Conservation (phyloP, 2,888 invertebrate genomes). For the Drosophila dives region DNA sequence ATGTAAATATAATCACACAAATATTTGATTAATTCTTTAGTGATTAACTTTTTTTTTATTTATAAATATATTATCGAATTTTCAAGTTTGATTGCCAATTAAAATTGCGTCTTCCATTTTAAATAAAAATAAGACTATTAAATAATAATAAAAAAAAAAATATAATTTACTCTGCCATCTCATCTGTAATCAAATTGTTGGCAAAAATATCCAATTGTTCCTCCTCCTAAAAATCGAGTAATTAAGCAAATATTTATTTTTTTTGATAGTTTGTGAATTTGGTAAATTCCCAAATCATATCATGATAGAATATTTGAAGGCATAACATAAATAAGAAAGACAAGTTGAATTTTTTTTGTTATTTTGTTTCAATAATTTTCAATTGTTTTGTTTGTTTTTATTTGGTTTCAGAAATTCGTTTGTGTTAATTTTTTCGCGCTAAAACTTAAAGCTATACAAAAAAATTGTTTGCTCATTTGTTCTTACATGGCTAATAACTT, state of each 20-base stretch:
- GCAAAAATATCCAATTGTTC: background rate
- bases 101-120: background rate
- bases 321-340: background rate
- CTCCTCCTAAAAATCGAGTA: background rate
- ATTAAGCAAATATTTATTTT: background rate
- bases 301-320: background rate
- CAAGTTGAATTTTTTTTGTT: constrained; percentile 18
- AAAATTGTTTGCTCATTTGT: constrained; percentile 57
- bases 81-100: background rate
- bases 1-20: too few species aligned
- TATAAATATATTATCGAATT: background rate
- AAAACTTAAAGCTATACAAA: constrained; percentile 78
- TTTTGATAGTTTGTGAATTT: background rate
- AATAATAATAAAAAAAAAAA: background rate
- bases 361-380: constrained; percentile 59
- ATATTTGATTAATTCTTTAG: too few species aligned
- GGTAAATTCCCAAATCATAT: background rate
- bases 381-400: constrained; percentile 59
- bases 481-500: constrained; percentile 74
- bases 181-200: background rate
- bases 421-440: constrained; percentile 73
- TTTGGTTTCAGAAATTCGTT: constrained; percentile 80
- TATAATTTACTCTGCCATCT: background rate
- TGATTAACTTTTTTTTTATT: too few species aligned
- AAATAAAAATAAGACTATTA: background rate